Evolutionary conservation across 2,888 invertebrate species (phyloP).

Genomic region (Caenorhabditis macrosperma): DNA sequence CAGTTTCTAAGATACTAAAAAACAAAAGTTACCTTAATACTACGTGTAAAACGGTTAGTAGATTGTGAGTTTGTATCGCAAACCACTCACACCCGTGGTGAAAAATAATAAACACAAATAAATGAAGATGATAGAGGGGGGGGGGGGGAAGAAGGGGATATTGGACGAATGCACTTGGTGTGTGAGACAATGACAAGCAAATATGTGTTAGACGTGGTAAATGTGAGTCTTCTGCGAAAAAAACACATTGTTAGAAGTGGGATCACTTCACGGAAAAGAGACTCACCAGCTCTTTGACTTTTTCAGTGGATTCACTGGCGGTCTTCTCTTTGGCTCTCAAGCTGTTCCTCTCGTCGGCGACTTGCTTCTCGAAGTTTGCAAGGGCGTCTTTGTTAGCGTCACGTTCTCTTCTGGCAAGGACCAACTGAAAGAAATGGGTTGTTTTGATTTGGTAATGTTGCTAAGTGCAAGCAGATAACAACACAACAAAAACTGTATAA

Average conservation of each 20-base stretch:
- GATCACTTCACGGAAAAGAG: not conserved
- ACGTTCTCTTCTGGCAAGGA: constrained; percentile 78
- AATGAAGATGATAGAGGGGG: constrained; percentile 15
- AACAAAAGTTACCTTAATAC: constrained; percentile 4
- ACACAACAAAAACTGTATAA: too few species aligned
- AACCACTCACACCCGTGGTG: not conserved
- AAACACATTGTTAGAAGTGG: constrained; percentile 13
- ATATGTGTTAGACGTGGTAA: constrained; percentile 52
- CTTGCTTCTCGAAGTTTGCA: constrained; percentile 66
- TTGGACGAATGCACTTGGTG: not conserved
- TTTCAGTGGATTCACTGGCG: constrained; percentile 52
- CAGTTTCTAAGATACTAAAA: not conserved
- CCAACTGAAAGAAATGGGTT: constrained; percentile 75
- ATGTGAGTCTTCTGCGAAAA: constrained; percentile 58
- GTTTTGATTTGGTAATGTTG: too few species aligned
- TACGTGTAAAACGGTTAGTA: constrained; percentile 13
- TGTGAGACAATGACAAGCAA: constrained; percentile 7
- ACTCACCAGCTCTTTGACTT: constrained; percentile 67
- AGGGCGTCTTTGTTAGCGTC: constrained; percentile 76
- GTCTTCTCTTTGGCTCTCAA: constrained; percentile 70
- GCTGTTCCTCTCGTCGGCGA: constrained; percentile 59
- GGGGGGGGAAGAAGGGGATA: too few species aligned
- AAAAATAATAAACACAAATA: not conserved
- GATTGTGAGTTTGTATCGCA: not conserved
- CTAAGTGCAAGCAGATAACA: too few species aligned